phyloP scores from a whole-genome alignment of 2,888 invertebrate species.

The Pseudococcus longispinus region DNA sequence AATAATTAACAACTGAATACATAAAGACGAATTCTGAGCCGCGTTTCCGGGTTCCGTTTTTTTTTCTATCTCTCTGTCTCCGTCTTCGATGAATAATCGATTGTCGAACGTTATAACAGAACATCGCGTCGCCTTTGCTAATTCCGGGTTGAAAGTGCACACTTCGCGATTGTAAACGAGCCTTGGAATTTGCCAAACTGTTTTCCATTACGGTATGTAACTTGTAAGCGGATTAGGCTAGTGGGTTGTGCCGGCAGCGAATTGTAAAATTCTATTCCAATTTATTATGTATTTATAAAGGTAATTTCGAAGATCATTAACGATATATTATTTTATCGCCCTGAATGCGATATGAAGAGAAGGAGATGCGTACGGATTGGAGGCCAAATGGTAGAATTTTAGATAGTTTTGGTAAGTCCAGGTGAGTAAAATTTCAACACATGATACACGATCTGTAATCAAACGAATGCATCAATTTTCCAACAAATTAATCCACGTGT shows the following conservation, averaged over 20 bases:
- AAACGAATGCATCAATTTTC: too few species aligned
- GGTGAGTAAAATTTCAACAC: too few species aligned
- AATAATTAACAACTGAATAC: slow-evolving; percentile 26
- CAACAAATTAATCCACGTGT: too few species aligned
- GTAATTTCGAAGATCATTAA: slow-evolving; percentile 11
- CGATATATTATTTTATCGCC: not conserved
- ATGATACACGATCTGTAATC: too few species aligned
- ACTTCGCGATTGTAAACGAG: not conserved
- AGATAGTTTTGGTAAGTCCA: not conserved
- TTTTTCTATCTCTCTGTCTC: not conserved
- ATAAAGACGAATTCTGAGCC: not conserved
- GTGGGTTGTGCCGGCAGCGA: slow-evolving; percentile 20
- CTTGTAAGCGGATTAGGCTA: slow-evolving; percentile 20
- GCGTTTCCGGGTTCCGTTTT: slow-evolving; percentile 28
- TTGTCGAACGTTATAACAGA: not conserved
- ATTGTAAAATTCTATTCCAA: not conserved
- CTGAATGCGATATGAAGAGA: not conserved
- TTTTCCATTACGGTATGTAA: not conserved
- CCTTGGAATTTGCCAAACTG: slow-evolving; percentile 32
- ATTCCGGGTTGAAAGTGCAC: slow-evolving; percentile 37
- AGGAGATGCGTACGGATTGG: not conserved
- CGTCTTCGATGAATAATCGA: slow-evolving; percentile 9
- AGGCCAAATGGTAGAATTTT: not conserved
- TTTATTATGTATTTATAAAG: not conserved
- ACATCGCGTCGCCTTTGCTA: not conserved